Conservation (phyloP, 2,113 vertebrate genomes). For the Corythaeola cristata region DNA sequence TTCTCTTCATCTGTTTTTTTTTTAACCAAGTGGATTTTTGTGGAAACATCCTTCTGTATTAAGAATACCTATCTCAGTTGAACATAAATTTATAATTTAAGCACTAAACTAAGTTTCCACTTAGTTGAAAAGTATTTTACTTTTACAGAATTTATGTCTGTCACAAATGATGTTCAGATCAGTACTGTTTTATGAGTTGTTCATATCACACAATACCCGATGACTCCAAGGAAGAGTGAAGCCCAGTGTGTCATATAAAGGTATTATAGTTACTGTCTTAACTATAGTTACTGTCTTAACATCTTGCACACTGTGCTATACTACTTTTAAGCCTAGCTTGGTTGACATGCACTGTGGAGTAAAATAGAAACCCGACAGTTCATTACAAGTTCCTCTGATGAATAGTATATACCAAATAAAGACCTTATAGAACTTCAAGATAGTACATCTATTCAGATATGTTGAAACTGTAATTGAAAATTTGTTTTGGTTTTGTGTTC, state of each 20-base stretch:
- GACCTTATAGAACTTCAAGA: background rate
- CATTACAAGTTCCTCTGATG: background rate
- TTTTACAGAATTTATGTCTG: background rate
- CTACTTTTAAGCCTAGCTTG: background rate
- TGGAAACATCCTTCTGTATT: background rate
- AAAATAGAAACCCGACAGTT: background rate
- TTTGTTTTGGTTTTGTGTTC: background rate
- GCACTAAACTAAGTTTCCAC: background rate
- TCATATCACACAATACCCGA: background rate
- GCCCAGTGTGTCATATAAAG: background rate
- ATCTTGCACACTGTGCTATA: background rate
- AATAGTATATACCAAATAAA: background rate
- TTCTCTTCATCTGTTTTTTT: accelerated
- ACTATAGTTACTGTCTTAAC: background rate
- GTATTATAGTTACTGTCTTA: background rate
- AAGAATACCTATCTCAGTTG: background rate
- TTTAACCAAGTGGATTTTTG: background rate
- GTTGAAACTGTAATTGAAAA: background rate
- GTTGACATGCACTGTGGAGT: background rate
- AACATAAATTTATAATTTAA: background rate
- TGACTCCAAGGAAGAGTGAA: background rate
- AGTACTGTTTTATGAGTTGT: background rate
- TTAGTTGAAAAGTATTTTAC: background rate
- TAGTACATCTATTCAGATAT: background rate
- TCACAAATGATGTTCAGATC: accelerated